Conservation (phyloP, 2,888 invertebrate genomes). For the Anticlea derivata region DNA sequence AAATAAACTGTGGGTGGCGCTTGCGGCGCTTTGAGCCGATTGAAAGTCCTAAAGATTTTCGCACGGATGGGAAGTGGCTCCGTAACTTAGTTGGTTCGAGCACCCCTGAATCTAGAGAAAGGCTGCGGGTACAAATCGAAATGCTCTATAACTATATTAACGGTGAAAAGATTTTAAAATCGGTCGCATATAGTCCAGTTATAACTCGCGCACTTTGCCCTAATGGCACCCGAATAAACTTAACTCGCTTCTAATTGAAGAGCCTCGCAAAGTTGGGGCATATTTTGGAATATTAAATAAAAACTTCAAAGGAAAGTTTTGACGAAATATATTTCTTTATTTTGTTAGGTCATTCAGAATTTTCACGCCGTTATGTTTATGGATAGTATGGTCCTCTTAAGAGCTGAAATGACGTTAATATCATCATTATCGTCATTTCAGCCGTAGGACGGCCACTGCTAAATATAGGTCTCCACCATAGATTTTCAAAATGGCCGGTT, state of each 20-base stretch:
- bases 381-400: neutral
- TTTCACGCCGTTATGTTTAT: slow-evolving; percentile 12
- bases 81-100: no score
- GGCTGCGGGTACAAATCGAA: no score
- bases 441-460: no score
- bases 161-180: neutral
- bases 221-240: slow-evolving; percentile 49
- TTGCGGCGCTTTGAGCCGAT: no score
- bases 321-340: slow-evolving; percentile 30
- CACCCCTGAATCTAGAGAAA: no score
- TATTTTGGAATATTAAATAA: slow-evolving; percentile 36
- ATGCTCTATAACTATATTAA: no score
- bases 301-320: slow-evolving; percentile 34
- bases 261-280: slow-evolving; percentile 33
- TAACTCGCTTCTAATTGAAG: slow-evolving; percentile 53
- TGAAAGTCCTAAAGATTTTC: no score
- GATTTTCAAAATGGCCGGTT: no score
- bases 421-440: neutral
- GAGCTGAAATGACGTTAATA: slow-evolving; percentile 10
- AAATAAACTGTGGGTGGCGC: no score
- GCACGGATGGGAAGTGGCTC: no score
- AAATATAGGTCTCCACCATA: no score
- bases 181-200: slow-evolving; percentile 1
- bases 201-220: slow-evolving; percentile 29
- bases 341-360: slow-evolving; percentile 26